Base-by-base conservation (phyloP, 1,140 invertebrate genomes). In the Neomicropteryx cornuta region DNA sequence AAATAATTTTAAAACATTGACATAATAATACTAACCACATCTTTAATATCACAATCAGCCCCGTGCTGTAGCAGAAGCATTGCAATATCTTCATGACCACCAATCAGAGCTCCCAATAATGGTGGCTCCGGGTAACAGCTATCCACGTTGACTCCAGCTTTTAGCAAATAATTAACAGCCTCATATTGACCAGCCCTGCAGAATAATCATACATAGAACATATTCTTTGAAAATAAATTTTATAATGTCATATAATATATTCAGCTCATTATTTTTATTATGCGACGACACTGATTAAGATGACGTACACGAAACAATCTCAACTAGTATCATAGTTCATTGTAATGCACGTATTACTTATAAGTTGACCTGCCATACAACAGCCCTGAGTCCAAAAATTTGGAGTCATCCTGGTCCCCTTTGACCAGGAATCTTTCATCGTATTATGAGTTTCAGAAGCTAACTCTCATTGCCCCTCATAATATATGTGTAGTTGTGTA, bases 41-140 rank as follows among this genome's bases (percentile, higher is more conserved):
- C 79, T 52, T 73, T 68, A 30, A 77, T 55, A 54, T 85, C 79
- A 53, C 81, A 70, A 47, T 81, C 70, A 47, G 79, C 82, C 44
- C 81, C 82, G 52, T 76, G 73, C 48, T 81, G 73, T 19, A 88
- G 62, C 16, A 84, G 55, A 19, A 75, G 52, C 36, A 78, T 50
- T 4, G 79, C 78, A 23, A 81, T 72, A 34, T 67, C 53, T 5
- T 60, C 57, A 46, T 81, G 73, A 41, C 70, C 67, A 45, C 77
- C 62, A 32, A 66, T 54, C 24, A 81, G 57, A 5, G 81, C 75
- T 45, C 78, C 53, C 54, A 82, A 77, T 18, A 84, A 52, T 2
- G 80, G 71, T 70, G 52, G 71, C 64, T 42, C 73, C 54, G 58
- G 58, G 16, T 40, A 41, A 13, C 60, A 56, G 18, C 46, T 41